These are phyloP conservation scores for Chinchilla lanigera DNA, from an alignment of 2,113 vertebrate genomes.

Conservation along the genomic window DNA sequence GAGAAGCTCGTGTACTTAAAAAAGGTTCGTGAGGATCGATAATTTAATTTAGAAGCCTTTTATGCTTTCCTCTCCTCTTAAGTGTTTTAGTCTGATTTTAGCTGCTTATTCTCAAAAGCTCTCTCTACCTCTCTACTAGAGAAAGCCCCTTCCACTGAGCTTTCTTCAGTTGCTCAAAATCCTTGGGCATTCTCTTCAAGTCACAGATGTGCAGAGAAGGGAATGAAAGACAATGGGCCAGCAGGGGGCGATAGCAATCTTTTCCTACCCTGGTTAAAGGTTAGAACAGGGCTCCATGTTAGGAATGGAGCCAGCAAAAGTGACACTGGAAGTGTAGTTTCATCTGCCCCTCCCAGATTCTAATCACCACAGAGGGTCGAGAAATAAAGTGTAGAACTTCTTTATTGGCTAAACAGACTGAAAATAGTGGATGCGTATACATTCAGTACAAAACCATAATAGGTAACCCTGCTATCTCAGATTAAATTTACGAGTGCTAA, in stretches of 20 bases:
- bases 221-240: constrained; percentile 43
- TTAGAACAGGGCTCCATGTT: constrained; percentile 45
- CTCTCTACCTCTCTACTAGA: not conserved
- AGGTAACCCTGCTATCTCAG: constrained; percentile 9
- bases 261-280: constrained; percentile 65
- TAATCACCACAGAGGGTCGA: not conserved
- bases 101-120: constrained; percentile 21
- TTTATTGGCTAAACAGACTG: constrained; percentile 2
- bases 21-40: not conserved
- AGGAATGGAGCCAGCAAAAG: constrained; percentile 43
- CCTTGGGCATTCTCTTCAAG: constrained; percentile 54
- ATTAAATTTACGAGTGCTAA: constrained; percentile 38
- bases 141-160: constrained; percentile 66
- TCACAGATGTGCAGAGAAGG: not conserved
- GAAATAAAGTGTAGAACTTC: constrained; percentile 22
- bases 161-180: constrained; percentile 53
- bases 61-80: not conserved
- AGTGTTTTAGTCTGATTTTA: constrained; percentile 39
- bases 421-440: constrained; percentile 25
- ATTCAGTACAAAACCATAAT: constrained; percentile 19
- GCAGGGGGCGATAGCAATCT: constrained; percentile 81
- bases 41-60: constrained; percentile 47
- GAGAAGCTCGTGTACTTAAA: not conserved
- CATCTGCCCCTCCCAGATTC: constrained; percentile 18
- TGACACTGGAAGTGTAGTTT: constrained; percentile 3